phyloP scores from a whole-genome alignment of 2,113 vertebrate genomes.

The Corynorhinus townsendii region DNA sequence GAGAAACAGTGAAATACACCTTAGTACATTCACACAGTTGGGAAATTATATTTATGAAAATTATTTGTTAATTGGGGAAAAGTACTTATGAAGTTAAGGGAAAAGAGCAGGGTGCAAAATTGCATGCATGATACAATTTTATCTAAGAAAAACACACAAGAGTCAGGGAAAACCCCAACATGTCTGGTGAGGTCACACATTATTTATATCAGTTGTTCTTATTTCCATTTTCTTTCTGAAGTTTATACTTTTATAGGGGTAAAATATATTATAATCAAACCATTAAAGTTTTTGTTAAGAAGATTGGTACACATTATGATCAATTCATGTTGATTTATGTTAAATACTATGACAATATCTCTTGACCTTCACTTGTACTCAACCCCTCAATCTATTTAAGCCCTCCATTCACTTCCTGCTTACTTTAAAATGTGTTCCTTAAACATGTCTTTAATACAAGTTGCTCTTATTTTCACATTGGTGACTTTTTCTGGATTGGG shows the following conservation, averaged over 20 bases:
- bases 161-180: conserved; percentile 44
- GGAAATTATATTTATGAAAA: conserved; percentile 35
- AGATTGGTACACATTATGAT: background rate
- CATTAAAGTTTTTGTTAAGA: background rate
- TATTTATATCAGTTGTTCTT: background rate
- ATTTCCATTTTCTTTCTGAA: background rate
- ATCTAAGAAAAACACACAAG: background rate
- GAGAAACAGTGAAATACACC: background rate
- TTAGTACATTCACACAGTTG: background rate
- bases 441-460: background rate
- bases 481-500: background rate
- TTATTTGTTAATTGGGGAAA: conserved; percentile 16
- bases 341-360: background rate
- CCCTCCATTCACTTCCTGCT: background rate
- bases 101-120: conserved; percentile 10
- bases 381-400: background rate
- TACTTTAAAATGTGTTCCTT: background rate
- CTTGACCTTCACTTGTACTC: background rate
- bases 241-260: background rate
- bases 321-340: background rate
- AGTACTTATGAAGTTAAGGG: conserved; percentile 3
- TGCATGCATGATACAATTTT: background rate
- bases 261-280: background rate
- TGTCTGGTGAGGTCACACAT: background rate
- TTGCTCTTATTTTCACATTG: background rate